These are phyloP conservation scores for Drosophila subobscura DNA, from an alignment of 1,140 invertebrate species.

Conservation along the genomic window DNA sequence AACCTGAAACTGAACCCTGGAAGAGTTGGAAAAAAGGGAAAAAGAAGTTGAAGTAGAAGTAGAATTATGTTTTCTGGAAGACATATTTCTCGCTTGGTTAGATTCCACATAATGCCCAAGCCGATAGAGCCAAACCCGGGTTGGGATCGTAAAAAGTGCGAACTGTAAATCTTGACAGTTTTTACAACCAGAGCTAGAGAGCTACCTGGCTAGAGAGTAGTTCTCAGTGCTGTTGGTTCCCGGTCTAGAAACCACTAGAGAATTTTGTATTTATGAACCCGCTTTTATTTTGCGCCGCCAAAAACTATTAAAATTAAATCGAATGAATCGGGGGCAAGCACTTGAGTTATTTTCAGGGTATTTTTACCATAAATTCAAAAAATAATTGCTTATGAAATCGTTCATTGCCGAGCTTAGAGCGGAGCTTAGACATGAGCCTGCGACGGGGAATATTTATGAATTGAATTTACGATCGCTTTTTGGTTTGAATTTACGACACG, in stretches of 20 bases:
- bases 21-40: constrained; percentile 42
- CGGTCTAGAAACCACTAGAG: constrained; percentile 29
- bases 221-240: constrained; percentile 8
- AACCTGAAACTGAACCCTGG: background rate
- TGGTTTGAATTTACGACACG: constrained; percentile 69
- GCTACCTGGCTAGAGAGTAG: constrained; percentile 3
- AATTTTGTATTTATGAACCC: constrained; percentile 49
- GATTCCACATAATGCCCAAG: constrained; percentile 69
- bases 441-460: constrained; percentile 62
- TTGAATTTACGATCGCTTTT: constrained; percentile 62
- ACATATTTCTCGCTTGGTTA: constrained; percentile 75
- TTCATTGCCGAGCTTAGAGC: constrained; percentile 60
- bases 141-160: constrained; percentile 73
- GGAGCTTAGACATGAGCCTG: constrained; percentile 18
- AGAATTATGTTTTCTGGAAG: constrained; percentile 52
- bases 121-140: constrained; percentile 50
- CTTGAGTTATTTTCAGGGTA: background rate
- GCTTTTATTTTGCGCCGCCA: constrained; percentile 40
- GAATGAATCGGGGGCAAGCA: no score
- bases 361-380: constrained; percentile 45
- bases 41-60: constrained; percentile 52
- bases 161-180: constrained; percentile 81
- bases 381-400: constrained; percentile 76
- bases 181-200: constrained; percentile 54
- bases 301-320: constrained; percentile 18